Evolutionary conservation across 2,797 vertebrate genomes (phyloP), one percentile per base, ranked within the genome.

Genomic region (Mormyrops attenuatus): DNA sequence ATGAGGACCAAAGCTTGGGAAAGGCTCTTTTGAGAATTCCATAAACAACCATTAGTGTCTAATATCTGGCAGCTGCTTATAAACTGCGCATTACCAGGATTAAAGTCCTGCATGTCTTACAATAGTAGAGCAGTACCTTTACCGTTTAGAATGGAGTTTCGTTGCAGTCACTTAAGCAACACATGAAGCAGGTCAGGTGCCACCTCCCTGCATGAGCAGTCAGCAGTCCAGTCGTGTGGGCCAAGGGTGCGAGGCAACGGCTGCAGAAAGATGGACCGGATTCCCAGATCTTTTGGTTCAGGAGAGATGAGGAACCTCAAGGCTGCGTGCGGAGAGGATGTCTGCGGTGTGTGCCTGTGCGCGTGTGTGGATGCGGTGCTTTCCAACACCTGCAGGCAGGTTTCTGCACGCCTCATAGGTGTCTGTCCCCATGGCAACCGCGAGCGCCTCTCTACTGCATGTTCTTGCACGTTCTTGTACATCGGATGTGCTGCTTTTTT

Each of bases 401-500:
- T 84, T 55, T 13, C 22, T 57, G 53, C 89, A 38, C 8, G 91
- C 92, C 87, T 84, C 91, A 91, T 91, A 94, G 91, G 92, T 93
- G 94, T 93, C 94, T 91, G 93, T 94, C 93, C 93, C 94, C 92
- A 94, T 93, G 93, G 93, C 91, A 84, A 52, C 87, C 57, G 89
- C 89, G 89, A 91, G 89, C 77, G 89, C 26, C 66, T 90, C 77
- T 88, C 90, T 60, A 90, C 73, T 91, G 90, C 90, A 90, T 44
- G 60, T 92, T 89, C 86, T 60, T 91, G 90, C 89, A 93, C 69
- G 90, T 85, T 34, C 69, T n/a, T 47, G 41, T 47, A 85, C 44
- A 85, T 49, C n/a, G 87, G 87, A 90, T 91, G 85, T 82, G 77
- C 90, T 52, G 63, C 85, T 50, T 53, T 89, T 89, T 90, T 86